Evolutionary conservation across 2,113 vertebrate species (phyloP), one percentile per base, ranked within the genome.

Genomic region (Cromileptes altivelis): DNA sequence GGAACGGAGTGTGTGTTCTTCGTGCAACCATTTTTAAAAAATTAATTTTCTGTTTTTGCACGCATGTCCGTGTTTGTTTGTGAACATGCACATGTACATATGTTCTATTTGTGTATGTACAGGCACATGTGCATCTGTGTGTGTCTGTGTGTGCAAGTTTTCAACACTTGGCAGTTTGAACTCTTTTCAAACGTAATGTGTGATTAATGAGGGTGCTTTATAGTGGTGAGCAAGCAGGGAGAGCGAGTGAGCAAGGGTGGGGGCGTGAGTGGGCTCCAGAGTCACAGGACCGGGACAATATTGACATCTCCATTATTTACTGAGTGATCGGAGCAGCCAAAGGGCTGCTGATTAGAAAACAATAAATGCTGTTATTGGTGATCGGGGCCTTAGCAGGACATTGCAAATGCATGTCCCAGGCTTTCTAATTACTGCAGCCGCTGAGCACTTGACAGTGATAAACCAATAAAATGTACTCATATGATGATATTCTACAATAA

Each of bases 221-320:
- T 93, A 81, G 90, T 71, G 72, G 81, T n/a, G 63, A 91, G 70
- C 53, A 74, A 84, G 91, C 78, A 67, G 61, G 79, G 64, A 67
- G 60, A 85, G 85, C 73, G 33, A 71, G 71, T 13, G 45, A 63
- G 77, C 3, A 40, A 37, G 72, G 52, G 70, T n/a, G 56, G 58
- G 89, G 81, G 91, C 33, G 57, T 57, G 82, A 81, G 81, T 67
- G 80, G 72, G 85, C 78, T 81, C 70, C 85, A 78, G 87, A 94
- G 91, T 93, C 95, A 94, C 91, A 91, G 91, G 89, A 92, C 90
- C 89, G 87, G 90, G 85, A 87, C 91, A 92, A 84, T 95, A 95
- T 96, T 95, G 95, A 95, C 95, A 94, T 96, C 90, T 91, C 90
- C 94, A 95, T 96, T 95, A 95, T 95, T 94, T 95, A 95, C 91